Evolutionary conservation across 1,140 invertebrate genomes (phyloP).

Genomic region (Drosophila micromelanica): DNA sequence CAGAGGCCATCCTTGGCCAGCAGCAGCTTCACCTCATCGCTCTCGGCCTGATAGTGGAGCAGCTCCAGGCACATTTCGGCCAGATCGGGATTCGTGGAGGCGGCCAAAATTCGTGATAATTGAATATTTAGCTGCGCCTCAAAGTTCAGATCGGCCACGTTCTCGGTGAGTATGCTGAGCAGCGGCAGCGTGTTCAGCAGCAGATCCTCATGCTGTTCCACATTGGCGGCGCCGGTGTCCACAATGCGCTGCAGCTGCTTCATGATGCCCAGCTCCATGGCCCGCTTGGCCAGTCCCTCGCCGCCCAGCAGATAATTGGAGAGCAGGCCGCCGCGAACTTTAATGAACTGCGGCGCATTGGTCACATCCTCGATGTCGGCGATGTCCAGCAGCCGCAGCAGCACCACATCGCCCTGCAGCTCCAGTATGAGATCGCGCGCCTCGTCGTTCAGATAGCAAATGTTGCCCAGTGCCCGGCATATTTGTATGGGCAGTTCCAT

Average conservation of each 20-base stretch:
- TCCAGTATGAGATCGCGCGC: constrained; percentile 87
- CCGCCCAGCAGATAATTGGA: constrained; percentile 92
- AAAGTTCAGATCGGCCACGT: constrained; percentile 86
- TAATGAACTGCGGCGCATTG: constrained; percentile 85
- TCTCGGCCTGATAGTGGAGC: constrained; percentile 90
- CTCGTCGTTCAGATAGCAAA: constrained; percentile 94
- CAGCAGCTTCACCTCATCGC: constrained; percentile 91
- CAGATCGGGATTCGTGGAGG: constrained; percentile 88
- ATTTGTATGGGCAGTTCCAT: constrained; percentile 88
- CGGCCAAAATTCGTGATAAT: constrained; percentile 87
- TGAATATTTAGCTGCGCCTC: constrained; percentile 86
- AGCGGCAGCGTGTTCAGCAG: constrained; percentile 89
- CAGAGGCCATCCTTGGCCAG: constrained; percentile 91
- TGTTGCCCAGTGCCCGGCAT: constrained; percentile 93
- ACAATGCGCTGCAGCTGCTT: constrained; percentile 86
- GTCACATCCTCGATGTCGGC: constrained; percentile 64
- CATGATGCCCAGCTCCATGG: constrained; percentile 89
- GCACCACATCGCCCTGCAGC: constrained; percentile 86
- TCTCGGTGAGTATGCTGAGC: constrained; percentile 91
- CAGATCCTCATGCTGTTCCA: constrained; percentile 86
- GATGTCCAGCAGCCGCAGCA: constrained; percentile 85
- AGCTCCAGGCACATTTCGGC: constrained; percentile 91
- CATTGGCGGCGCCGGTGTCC: constrained; percentile 84
- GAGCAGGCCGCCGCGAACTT: constrained; percentile 89
- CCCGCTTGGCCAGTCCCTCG: constrained; percentile 87